phyloP scores from a whole-genome alignment of 2,113 vertebrate genomes.

The Rhabdornis inornatus region DNA sequence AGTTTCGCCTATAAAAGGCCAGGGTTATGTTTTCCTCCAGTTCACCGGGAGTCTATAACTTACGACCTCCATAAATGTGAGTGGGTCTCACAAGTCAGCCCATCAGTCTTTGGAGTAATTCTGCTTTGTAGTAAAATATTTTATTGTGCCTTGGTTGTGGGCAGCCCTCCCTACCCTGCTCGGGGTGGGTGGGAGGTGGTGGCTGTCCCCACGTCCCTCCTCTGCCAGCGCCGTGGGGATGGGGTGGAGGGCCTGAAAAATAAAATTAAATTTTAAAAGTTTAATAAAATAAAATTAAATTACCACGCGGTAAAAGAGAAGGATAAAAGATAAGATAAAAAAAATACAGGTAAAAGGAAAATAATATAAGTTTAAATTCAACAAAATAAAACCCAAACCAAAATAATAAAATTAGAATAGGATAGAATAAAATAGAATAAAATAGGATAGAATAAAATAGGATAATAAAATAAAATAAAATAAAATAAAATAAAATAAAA shows the following conservation, averaged over 20 bases:
- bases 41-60: conserved; percentile 59
- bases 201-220: neutral
- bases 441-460: neutral
- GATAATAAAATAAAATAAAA: no score
- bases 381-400: neutral
- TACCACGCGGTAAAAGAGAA: neutral
- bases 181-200: neutral
- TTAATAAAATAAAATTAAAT: neutral
- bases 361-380: neutral
- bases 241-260: neutral
- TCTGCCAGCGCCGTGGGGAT: rapidly evolving
- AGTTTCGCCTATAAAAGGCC: conserved; percentile 72
- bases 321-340: neutral
- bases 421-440: no score
- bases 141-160: conserved; percentile 18
- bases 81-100: conserved; percentile 70
- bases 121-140: conserved; percentile 71
- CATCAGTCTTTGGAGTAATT: conserved; percentile 75
- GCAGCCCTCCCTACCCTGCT: neutral
- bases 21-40: conserved; percentile 57
- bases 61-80: conserved; percentile 75
- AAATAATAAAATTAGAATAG: neutral
- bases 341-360: no score
- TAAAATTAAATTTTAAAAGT: neutral
- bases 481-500: neutral